Evolutionary conservation across 2,113 vertebrate species (phyloP), one percentile per base, ranked within the genome.

Genomic region (Columbina picui): DNA sequence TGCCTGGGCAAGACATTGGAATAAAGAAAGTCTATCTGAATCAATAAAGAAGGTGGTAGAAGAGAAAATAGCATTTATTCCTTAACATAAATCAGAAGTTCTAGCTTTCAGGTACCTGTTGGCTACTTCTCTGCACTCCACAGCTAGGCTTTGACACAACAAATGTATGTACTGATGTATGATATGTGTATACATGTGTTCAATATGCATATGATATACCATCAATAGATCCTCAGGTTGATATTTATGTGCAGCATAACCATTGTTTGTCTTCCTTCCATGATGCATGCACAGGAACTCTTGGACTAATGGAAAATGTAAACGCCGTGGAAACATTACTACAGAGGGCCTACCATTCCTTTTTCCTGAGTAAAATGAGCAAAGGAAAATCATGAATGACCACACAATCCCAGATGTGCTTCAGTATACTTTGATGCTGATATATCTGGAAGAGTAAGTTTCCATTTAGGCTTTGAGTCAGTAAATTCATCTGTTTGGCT

Each of bases 391-490:
- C 41, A 64, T 27, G 18, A 32, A 80, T 29, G 43, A 78, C 26
- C 41, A 71, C 30, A 75, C 3, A 38, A 50, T 32, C 23, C 43
- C 69, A 57, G 30, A 86, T 78, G 91, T 94, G 25, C 20, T 88
- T 87, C 86, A 80, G 57, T 70, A 83, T n/a, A 27, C n/a, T 94
- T 93, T 88, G 83, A 94, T 94, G 85, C 43, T 64, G 55, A 83
- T 90, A 36, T n/a, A n/a, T 71, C 86, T 95, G 83, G 84, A 97
- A 89, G 30, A 81, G 34, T 22, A 89, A 93, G n/a, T 93, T 97
- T 91, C 86, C 65, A 2, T 65, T 95, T 56, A 78, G 55, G 70
- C 57, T 95, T 60, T 15, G 13, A 78, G 80, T 92, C 76, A 59
- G 59, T 92, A 83, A 94, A 94, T 91, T 92, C 91, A 87, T 93